Conservation (phyloP, 2,797 vertebrate genomes). For the Alca torda region DNA sequence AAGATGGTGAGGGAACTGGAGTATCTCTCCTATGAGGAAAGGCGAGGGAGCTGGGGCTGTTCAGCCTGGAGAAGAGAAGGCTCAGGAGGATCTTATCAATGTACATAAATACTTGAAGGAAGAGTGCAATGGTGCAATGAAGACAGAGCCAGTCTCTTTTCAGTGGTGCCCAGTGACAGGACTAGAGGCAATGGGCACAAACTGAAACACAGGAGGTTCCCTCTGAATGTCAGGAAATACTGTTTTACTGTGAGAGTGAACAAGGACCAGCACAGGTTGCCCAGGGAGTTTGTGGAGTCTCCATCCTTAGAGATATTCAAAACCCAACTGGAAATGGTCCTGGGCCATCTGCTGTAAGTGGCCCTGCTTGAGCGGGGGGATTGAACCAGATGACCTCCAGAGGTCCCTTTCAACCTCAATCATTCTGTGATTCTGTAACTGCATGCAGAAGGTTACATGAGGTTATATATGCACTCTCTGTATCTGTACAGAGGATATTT, state of each 20-base stretch:
- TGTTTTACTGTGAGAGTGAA: neutral
- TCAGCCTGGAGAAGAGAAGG: neutral
- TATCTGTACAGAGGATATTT: neutral
- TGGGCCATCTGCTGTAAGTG: neutral
- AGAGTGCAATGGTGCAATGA: neutral
- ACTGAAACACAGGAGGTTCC: neutral
- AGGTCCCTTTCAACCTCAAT: neutral
- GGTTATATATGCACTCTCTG: neutral
- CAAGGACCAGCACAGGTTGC: neutral
- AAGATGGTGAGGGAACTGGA: neutral
- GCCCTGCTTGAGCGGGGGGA: neutral
- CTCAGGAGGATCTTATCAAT: neutral
- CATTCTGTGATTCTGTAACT: neutral
- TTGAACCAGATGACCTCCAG: neutral
- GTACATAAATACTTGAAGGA: neutral
- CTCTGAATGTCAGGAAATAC: neutral
- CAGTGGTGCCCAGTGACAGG: neutral
- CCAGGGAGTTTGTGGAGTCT: neutral
- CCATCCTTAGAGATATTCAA: neutral
- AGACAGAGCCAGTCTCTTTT: neutral
- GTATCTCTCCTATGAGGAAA: neutral
- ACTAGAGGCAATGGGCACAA: neutral
- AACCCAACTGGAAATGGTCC: neutral
- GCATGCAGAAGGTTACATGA: neutral
- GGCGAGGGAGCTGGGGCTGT: neutral